Evolutionary conservation across 2,797 vertebrate genomes (phyloP).

Genomic region (Protosalanx chinensis): DNA sequence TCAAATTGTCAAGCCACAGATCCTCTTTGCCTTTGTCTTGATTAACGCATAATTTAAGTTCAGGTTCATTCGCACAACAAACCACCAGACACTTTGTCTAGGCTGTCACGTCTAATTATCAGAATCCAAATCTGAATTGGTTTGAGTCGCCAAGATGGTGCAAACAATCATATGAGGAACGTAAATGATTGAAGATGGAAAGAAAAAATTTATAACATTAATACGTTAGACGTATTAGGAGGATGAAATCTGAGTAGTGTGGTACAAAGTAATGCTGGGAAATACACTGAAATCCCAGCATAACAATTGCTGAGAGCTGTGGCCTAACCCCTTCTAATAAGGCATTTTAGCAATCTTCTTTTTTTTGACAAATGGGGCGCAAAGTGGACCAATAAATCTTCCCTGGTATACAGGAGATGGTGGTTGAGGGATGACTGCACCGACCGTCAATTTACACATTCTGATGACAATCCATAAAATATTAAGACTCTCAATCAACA

Average conservation of each 20-base stretch:
- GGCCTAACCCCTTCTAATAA: conserved; percentile 37
- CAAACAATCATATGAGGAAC: too few relatives aligned
- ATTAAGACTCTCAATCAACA: conserved; percentile 67
- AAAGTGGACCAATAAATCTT: conserved; percentile 66
- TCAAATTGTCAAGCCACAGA: conserved; percentile 19
- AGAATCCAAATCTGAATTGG: too few relatives aligned
- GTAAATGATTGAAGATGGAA: not conserved
- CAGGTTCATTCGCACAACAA: conserved; percentile 2
- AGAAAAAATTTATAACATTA: not conserved
- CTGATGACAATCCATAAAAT: conserved; percentile 62
- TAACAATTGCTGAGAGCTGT: conserved; percentile 32
- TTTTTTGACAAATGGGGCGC: conserved; percentile 58
- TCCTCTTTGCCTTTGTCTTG: conserved; percentile 3
- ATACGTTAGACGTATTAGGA: not conserved
- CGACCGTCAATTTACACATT: conserved; percentile 59
- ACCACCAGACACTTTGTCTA: not conserved
- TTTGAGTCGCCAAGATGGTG: too few relatives aligned
- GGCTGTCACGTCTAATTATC: not conserved
- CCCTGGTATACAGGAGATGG: conserved; percentile 47
- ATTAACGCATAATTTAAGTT: conserved; percentile 15
- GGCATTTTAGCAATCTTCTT: conserved; percentile 48
- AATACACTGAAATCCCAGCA: conserved; percentile 8
- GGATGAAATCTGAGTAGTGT: not conserved
- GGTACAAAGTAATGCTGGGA: not conserved
- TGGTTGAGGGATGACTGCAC: conserved; percentile 43